A percentile compares a stretch with the other conserved stretches of the same genome.
Conservation (phyloP, 2,797 vertebrate species). For the Champsocephalus esox region DNA sequence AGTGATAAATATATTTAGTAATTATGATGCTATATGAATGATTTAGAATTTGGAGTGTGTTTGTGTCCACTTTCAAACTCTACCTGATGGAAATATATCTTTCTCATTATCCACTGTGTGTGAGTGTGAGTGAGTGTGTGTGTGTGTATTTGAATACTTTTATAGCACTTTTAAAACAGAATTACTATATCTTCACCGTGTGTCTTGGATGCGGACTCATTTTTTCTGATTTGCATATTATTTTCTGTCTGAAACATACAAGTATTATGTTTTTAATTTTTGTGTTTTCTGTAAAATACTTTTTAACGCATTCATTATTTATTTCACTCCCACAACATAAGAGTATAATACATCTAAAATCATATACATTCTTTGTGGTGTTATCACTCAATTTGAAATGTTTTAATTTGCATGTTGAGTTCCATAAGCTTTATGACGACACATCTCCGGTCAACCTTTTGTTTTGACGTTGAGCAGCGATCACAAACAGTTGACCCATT, state of each 20-base stretch:
- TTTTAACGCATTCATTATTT: constrained; percentile 48
- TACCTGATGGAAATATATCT: neutral
- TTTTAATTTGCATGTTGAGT: neutral
- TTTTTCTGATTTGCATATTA: neutral
- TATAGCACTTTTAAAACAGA: constrained; percentile 21
- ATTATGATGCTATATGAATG: neutral
- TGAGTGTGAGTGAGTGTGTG: too few species aligned
- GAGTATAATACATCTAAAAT: constrained; percentile 37
- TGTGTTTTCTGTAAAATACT: constrained; percentile 21
- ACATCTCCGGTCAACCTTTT: constrained; percentile 18
- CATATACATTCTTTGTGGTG: neutral
- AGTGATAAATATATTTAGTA: neutral
- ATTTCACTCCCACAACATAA: constrained; percentile 38
- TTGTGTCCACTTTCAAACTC: neutral
- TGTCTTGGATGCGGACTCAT: neutral
- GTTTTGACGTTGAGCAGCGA: constrained; percentile 28
- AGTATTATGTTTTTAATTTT: neutral
- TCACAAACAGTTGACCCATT: constrained; percentile 33
- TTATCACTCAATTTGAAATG: neutral
- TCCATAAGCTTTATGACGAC: neutral
- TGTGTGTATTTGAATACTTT: neutral
- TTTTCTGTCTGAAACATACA: neutral
- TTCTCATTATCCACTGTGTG: neutral
- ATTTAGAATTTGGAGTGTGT: neutral
- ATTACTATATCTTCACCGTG: neutral